phyloP scores from a whole-genome alignment of 2,113 vertebrate genomes.

The Ptyas mucosa region DNA sequence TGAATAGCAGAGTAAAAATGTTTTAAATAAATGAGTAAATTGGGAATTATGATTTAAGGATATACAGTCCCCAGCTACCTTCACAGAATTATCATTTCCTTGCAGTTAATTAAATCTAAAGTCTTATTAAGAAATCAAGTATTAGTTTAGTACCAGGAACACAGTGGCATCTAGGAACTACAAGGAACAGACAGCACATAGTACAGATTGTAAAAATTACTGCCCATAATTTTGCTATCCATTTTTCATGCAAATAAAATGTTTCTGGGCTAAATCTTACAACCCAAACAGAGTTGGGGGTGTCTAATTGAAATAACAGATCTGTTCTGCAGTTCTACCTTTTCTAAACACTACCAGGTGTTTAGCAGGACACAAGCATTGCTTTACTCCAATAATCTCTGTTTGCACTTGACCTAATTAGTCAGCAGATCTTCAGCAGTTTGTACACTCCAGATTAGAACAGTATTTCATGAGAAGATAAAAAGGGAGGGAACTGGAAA shows the following conservation, averaged over 20 bases:
- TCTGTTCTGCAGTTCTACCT: not conserved
- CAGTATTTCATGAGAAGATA: not conserved
- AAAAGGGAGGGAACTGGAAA: not conserved
- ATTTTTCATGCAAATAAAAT: not conserved
- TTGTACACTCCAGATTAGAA: not conserved
- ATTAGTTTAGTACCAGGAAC: not conserved
- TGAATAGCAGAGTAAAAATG: not conserved
- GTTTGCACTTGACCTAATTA: conserved; percentile 22
- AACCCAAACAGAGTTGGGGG: not conserved
- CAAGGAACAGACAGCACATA: not conserved
- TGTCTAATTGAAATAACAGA: not conserved
- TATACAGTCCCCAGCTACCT: not conserved
- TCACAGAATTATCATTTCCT: not conserved
- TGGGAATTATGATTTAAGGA: not conserved
- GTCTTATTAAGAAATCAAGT: not conserved
- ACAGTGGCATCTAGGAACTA: not conserved
- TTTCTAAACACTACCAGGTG: not conserved
- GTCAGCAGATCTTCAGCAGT: conserved; percentile 10
- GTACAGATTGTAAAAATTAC: not conserved
- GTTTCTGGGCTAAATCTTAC: not conserved
- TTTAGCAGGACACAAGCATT: not conserved
- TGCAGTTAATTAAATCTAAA: not conserved
- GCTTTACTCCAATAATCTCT: conserved; percentile 3
- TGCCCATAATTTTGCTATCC: not conserved
- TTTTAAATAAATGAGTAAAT: not conserved